Evolutionary conservation across 2,113 vertebrate genomes (phyloP).

Genomic region (Canis aureus): DNA sequence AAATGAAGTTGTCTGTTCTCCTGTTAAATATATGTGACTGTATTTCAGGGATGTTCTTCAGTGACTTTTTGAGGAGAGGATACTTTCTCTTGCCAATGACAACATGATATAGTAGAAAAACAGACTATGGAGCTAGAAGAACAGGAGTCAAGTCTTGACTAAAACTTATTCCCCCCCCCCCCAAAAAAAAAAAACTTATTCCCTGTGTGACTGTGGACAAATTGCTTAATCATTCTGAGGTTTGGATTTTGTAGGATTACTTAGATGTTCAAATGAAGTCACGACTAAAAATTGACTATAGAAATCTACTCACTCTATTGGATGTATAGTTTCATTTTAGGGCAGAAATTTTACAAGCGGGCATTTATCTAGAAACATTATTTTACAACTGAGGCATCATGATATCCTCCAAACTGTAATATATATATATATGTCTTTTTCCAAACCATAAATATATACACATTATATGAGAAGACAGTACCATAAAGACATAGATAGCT

Average conservation of each 20-base stretch:
- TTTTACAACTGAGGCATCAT: not conserved
- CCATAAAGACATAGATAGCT: not conserved
- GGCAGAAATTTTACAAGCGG: not conserved
- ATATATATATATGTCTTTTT: too few relatives aligned
- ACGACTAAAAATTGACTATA: not conserved
- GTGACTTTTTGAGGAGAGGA: not conserved
- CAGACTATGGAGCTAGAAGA: not conserved
- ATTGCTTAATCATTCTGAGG: not conserved
- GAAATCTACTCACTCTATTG: conserved; percentile 7
- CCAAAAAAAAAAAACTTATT: not conserved
- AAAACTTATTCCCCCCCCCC: not conserved
- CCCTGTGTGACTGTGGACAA: not conserved
- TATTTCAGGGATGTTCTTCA: not conserved
- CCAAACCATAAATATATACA: not conserved
- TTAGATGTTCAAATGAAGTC: not conserved
- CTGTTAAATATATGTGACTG: not conserved
- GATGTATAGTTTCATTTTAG: not conserved
- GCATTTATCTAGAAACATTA: not conserved
- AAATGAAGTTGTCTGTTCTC: not conserved
- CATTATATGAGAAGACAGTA: not conserved
- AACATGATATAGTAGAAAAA: not conserved
- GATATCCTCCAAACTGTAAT: not conserved
- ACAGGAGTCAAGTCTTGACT: not conserved
- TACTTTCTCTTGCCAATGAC: not conserved
- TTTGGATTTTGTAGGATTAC: not conserved